These are phyloP conservation scores for Sinocyclocheilus rhinocerous DNA, from an alignment of 2,113 vertebrate genomes.

Conservation along the genomic window DNA sequence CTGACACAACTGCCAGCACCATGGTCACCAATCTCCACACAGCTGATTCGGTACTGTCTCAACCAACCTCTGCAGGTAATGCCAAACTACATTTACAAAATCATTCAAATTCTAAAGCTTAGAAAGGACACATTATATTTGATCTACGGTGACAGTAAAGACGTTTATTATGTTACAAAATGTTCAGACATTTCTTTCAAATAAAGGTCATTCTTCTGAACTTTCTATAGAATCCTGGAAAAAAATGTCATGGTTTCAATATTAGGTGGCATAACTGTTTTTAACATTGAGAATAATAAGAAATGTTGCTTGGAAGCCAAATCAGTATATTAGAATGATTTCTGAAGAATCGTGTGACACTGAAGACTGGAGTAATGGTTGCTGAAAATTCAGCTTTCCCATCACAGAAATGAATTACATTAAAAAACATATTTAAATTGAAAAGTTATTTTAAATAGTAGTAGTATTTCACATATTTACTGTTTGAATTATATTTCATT, in stretches of 20 bases:
- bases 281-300: background rate
- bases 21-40: slow-evolving; percentile 81
- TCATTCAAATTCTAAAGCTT: background rate
- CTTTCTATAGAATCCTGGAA: background rate
- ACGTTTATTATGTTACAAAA: background rate
- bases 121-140: background rate
- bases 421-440: background rate
- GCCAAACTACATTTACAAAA: background rate
- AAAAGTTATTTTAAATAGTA: background rate
- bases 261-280: background rate
- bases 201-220: background rate
- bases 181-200: background rate
- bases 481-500: background rate
- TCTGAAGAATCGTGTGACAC: background rate
- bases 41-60: slow-evolving; percentile 73
- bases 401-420: background rate
- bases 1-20: slow-evolving; percentile 71
- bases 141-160: background rate
- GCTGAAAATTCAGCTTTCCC: background rate
- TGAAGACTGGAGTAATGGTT: background rate
- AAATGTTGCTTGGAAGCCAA: background rate
- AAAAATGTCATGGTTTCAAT: background rate
- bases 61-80: slow-evolving; percentile 74
- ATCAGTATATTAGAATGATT: background rate
- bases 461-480: background rate